Conservation (phyloP, 2,888 invertebrate genomes). For the Stictocephala bisonia region DNA sequence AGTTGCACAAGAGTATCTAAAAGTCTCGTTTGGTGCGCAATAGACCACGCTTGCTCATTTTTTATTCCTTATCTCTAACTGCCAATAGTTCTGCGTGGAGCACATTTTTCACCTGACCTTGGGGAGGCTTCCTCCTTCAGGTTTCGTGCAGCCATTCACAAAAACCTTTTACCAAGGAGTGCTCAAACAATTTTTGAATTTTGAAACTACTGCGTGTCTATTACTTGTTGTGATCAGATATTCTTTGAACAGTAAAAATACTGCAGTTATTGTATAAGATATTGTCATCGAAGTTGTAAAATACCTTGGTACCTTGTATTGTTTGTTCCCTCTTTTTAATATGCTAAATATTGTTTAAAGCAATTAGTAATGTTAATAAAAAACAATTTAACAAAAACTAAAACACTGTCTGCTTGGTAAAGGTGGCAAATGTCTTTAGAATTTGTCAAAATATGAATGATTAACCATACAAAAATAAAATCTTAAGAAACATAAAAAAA, state of each 20-base stretch:
- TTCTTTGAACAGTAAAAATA: constrained; percentile 26
- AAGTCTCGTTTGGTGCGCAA: constrained; percentile 43
- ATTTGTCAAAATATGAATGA: not conserved
- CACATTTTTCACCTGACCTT: constrained; percentile 54
- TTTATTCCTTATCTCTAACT: constrained; percentile 23
- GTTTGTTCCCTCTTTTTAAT: constrained; percentile 18
- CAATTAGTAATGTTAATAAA: not conserved
- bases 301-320: constrained; percentile 29
- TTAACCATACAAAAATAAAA: too few relatives aligned
- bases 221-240: constrained; percentile 26
- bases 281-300: constrained; percentile 29
- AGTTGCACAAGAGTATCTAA: constrained; percentile 49
- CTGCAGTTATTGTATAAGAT: constrained; percentile 30
- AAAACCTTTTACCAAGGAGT: constrained; percentile 67
- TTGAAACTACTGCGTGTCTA: constrained; percentile 23
- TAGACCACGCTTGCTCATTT: constrained; percentile 41
- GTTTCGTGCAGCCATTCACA: constrained; percentile 75
- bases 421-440: not conserved
- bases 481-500: too few relatives aligned
- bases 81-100: constrained; percentile 9
- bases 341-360: too few relatives aligned
- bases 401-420: constrained; percentile 10
- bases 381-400: not conserved
- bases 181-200: constrained; percentile 12
- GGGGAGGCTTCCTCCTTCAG: constrained; percentile 62